Conservation (phyloP, 1,140 invertebrate genomes). For the Bombus sylvicola region DNA sequence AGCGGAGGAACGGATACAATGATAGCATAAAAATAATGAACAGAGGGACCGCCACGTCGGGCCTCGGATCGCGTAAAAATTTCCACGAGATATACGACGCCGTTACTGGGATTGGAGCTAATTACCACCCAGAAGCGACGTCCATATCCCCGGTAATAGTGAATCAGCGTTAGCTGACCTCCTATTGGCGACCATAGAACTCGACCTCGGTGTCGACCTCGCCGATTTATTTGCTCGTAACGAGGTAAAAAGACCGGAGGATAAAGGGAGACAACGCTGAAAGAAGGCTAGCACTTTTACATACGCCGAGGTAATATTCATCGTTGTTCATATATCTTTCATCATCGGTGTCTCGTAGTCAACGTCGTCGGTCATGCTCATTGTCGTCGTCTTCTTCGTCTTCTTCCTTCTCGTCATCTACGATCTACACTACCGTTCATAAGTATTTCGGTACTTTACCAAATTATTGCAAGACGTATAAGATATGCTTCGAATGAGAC, state of each 20-base stretch:
- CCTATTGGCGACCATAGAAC: slow-evolving; percentile 72
- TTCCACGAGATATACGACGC: slow-evolving; percentile 79
- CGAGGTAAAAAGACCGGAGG: slow-evolving; percentile 63
- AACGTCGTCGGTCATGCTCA: slow-evolving; percentile 52
- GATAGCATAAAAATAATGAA: slow-evolving; percentile 74
- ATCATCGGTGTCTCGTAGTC: slow-evolving; percentile 54
- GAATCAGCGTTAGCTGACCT: slow-evolving; percentile 77
- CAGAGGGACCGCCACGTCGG: slow-evolving; percentile 70
- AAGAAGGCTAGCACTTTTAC: slow-evolving; percentile 15
- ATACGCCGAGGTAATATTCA: slow-evolving; percentile 57
- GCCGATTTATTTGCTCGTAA: slow-evolving; percentile 77
- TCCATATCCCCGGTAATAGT: slow-evolving; percentile 70
- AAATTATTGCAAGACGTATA: background rate
- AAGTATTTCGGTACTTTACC: background rate
- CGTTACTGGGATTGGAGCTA: slow-evolving; percentile 79
- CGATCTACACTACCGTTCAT: background rate
- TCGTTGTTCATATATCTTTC: slow-evolving; percentile 58
- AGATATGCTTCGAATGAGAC: no score
- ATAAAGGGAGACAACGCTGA: slow-evolving; percentile 5
- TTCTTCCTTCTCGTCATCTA: background rate
- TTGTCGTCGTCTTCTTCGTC: background rate
- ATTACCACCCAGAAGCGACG: slow-evolving; percentile 81
- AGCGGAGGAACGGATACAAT: background rate
- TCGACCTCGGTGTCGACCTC: slow-evolving; percentile 71
- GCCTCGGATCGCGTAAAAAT: slow-evolving; percentile 71